phyloP scores from a whole-genome alignment of 2,888 invertebrate species.

The Stenchaetothrips biformis region DNA sequence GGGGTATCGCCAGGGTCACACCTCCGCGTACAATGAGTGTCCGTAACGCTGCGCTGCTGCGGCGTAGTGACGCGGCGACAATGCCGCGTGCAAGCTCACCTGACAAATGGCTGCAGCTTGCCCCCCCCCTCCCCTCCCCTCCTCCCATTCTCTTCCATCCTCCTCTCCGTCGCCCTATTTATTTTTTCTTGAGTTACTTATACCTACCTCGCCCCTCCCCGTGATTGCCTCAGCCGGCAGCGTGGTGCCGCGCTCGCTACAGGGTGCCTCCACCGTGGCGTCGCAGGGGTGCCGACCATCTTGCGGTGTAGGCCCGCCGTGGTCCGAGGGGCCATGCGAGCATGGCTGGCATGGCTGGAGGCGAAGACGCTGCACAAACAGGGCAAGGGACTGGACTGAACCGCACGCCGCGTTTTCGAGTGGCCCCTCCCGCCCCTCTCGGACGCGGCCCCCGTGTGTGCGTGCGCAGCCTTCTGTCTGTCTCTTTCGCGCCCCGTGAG shows the following conservation, averaged over 20 bases:
- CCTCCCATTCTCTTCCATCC: background rate
- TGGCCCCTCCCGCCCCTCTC: too few species aligned
- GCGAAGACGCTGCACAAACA: too few species aligned
- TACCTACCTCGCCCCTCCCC: background rate
- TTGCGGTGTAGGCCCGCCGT: background rate
- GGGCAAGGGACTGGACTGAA: too few species aligned
- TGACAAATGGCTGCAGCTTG: background rate
- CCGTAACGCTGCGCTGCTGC: too few species aligned
- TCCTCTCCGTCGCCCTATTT: background rate
- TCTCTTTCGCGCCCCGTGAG: too few species aligned
- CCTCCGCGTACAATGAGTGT: too few species aligned
- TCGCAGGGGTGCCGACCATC: background rate
- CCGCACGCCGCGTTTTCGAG: too few species aligned
- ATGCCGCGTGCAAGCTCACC: slow-evolving; percentile 12
- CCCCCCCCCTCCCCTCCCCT: background rate
- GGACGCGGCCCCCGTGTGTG: too few species aligned
- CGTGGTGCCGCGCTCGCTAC: background rate
- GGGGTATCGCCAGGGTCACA: too few species aligned
- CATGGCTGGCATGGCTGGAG: too few species aligned
- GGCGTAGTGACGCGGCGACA: background rate
- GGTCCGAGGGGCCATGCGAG: background rate
- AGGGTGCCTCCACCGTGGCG: background rate
- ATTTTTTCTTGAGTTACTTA: slow-evolving; percentile 16
- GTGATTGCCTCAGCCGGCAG: background rate
- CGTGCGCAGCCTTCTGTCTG: too few species aligned